Base-by-base conservation (phyloP, 37 sponge, comb jelly and placozoan species). In the Axinella damicornis region DNA sequence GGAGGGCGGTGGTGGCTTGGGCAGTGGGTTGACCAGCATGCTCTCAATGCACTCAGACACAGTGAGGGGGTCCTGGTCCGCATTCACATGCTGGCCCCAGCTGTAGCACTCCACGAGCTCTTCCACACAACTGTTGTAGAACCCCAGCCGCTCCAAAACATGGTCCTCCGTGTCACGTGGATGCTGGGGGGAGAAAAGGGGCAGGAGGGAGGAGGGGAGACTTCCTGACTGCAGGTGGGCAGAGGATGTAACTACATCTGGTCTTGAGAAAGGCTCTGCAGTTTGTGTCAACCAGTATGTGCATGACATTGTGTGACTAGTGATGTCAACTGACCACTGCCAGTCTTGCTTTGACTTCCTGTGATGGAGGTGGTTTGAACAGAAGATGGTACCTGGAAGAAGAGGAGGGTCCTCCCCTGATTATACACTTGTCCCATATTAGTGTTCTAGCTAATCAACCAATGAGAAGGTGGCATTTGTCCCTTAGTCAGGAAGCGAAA, bases 31-130 rank as follows among this genome's bases (percentile, higher is more conserved):
- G 32, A 95, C 83, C 4, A 97, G 66, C 21, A 85, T 35, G 27
- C 80, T 86, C 79, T 97, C 98, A 33, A 97, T 46, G 65, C 86
- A 80, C 79, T 97, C 98, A 27, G 88, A 92, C 69, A 97, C 93
- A 38, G 93, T 90, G 67, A 84, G 86, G 18, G 98, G 98, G 61
- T 97, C 98, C 46, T 95, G 98, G 79, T 97, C 98, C 28, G 91
- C 95, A 31, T 94, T 97, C 30, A 97, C 54, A 38, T 92, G 88
- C 60, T 90, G 88, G 1, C 80, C 84, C 40, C 22, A 71, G 16
- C 31, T 27, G 73, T 93, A 94, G 66, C 77, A 92, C 59, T 90
- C 86, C 33, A 61, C 52, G 53, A 94, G 80, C 5, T 91, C 92
- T 30, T 92, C 91, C n/a, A 81, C 57, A 21, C 78, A 77, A 2